Evolutionary conservation across 2,113 vertebrate species (phyloP), one percentile per base, ranked within the genome.

Genomic region (Xenotilapia longispinis): DNA sequence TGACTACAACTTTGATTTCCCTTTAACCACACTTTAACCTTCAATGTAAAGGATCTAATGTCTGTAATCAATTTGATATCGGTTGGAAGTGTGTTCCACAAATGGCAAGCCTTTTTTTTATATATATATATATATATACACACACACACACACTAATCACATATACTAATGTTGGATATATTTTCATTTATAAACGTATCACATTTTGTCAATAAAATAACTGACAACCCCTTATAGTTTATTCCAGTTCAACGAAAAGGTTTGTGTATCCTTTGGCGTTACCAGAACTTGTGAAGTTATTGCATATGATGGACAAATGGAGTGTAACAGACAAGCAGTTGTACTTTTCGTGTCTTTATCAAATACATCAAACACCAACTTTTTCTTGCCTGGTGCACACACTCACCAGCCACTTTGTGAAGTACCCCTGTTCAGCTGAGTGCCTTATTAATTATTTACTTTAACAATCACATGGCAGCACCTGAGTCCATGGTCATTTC

Each of bases 81-180:
- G 2, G 45, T 47, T 47, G 45, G 14, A 4, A 47, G 45, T 47
- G 14, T 47, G 45, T 2, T 45, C 13, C 13, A 45, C 13, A 15
- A 13, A 6, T 36, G 33, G 33, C 33, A 36, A 36, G 33, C 1
- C 33, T 9, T 36, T 36, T 8, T 33, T 7, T 3, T 7, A 33
- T 36, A 10, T 9, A 38, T 9, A 40, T 5, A 7, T 33, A 33
- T 7, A 33, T 8, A 33, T 36, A 10, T 2, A 45, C 0, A 42
- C 0, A 42, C 0, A 42, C 0, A 53, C 2, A 12, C n/a, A 1
- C 6, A 55, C n/a, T 2, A 54, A 12, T 54, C 53, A 4, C 21
- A 55, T 6, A 58, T 9, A 1, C 55, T 58, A 5, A 58, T 58
- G 7, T 28, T 28, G 55, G 55, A 58, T 58, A 28, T 58, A 58